Conservation (phyloP, 2,113 vertebrate genomes). For the Oxyura jamaicensis region DNA sequence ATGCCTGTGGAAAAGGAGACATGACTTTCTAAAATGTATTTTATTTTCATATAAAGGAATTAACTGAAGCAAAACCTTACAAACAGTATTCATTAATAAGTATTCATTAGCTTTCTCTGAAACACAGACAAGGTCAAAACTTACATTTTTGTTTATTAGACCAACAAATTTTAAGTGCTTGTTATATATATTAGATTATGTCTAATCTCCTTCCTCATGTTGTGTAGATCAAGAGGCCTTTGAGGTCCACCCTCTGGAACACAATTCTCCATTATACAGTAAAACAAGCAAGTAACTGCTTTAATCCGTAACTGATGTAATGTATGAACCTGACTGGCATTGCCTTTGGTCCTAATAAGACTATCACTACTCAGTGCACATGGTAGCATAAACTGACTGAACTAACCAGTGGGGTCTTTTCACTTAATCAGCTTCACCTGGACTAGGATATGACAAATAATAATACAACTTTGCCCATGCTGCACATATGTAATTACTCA, state of each 20-base stretch:
- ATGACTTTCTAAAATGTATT: not conserved
- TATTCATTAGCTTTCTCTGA: not conserved
- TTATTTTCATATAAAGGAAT: not conserved
- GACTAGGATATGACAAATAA: not conserved
- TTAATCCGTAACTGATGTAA: not conserved
- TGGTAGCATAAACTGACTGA: not conserved
- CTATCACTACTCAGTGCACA: not conserved
- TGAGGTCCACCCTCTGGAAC: not conserved
- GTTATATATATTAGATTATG: fast-evolving
- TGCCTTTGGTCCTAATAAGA: not conserved
- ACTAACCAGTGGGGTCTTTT: not conserved
- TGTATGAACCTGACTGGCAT: not conserved
- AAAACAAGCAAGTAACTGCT: not conserved
- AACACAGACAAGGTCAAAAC: not conserved
- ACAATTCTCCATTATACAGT: not conserved
- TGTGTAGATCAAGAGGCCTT: not conserved
- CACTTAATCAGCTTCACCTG: not conserved
- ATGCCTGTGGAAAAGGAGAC: not conserved
- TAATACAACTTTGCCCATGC: not conserved
- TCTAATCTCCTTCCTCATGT: not conserved
- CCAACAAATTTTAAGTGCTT: not conserved
- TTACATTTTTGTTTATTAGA: not conserved
- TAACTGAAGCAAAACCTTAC: not conserved
- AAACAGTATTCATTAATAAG: not conserved
- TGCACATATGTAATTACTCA: not conserved